Percentiles rank a stretch among this genome's conserved stretches.
phyloP scores from a whole-genome alignment of 2,888 invertebrate genomes.

The Reticulitermes lucifugus region DNA sequence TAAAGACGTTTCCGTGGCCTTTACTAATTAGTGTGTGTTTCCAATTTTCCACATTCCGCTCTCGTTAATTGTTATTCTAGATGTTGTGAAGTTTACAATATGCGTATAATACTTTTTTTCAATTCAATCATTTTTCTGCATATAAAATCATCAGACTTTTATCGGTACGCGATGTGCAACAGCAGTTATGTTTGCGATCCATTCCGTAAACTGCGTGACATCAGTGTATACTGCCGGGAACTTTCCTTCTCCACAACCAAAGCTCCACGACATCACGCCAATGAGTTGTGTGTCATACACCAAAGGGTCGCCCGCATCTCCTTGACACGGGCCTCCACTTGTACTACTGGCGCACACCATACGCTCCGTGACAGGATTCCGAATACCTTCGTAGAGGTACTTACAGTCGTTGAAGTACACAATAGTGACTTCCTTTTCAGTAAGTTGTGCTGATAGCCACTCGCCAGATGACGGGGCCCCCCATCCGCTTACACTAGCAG shows the following conservation, averaged over 20 bases:
- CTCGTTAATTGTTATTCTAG: too few relatives aligned
- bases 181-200: background rate
- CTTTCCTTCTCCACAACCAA: background rate
- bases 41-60: too few relatives aligned
- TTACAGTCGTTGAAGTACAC: constrained; percentile 57
- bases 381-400: constrained; percentile 55
- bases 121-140: too few relatives aligned
- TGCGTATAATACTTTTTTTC: too few relatives aligned
- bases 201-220: background rate
- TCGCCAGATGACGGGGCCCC: background rate
- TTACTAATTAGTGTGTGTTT: too few relatives aligned
- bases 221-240: constrained; percentile 13
- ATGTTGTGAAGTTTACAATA: too few relatives aligned
- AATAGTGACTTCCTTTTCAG: constrained; percentile 58
- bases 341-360: constrained; percentile 68
- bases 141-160: too few relatives aligned
- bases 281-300: background rate
- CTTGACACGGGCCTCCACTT: constrained; percentile 68
- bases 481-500: background rate
- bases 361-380: constrained; percentile 57
- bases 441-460: constrained; percentile 53
- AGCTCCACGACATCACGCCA: constrained; percentile 2
- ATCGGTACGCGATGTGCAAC: too few relatives aligned
- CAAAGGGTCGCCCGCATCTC: constrained; percentile 13
- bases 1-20: too few relatives aligned